Evolutionary conservation across 2,113 vertebrate species (phyloP), one percentile per base, ranked within the genome.

Genomic region (Microcebus ravelobensis): DNA sequence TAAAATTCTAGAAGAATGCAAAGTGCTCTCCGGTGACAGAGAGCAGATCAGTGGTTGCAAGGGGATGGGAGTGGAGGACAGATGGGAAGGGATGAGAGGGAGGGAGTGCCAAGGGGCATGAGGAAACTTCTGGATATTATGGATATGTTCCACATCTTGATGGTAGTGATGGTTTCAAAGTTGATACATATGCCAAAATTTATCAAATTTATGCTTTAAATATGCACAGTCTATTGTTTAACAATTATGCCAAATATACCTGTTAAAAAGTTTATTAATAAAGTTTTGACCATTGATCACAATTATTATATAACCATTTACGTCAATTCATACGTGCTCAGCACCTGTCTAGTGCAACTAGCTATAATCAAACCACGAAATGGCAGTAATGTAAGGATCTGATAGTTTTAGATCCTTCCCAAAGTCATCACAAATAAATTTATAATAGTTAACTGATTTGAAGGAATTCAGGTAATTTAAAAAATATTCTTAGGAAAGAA

Each of bases 1-100:
- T 52, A 79, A 92, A 88, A 94, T 63, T 52, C 68, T 79, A 71
- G 42, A 83, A 89, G 73, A 84, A 73, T 71, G 34, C 27, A 81
- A 45, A 48, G 6, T 23, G 59, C 18, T 29, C 29, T 61, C 10
- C 31, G 34, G 34, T 39, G 31, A 83, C 15, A 39, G 48, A 74
- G 73, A 73, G 39, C 27, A 93, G 27, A 74, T 67, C 34, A 67
- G 71, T 81, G 42, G 5, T 73, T 59, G 8, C 20, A 7, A 59
- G 31, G 39, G 21, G 21, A 34, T 42, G 34, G 27, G 36, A 20
- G 5, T 6, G 29, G 42, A 4, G 34, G 5, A 36, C 5, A 25
- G 7, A 63, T 17, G 18, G 36, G 29, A 4, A 90, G 21, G 20
- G 17, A 36, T 20, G 42, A 17, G 29, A 70, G 13, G 45, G 12